Base-by-base conservation (phyloP, 2,888 invertebrate species). In the Cyaniris semiargus region DNA sequence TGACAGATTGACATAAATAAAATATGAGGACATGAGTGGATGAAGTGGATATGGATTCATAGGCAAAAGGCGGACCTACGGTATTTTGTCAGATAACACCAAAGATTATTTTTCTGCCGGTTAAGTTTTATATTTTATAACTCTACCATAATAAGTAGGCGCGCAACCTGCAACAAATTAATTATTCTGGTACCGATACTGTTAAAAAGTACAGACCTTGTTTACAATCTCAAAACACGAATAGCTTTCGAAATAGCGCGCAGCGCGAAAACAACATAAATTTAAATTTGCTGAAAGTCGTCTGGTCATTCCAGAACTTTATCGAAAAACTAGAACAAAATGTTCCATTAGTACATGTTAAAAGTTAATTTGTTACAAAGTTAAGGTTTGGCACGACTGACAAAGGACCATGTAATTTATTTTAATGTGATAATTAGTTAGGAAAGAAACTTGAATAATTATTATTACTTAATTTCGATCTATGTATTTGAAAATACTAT, bases 241-340 rank as follows among this genome's bases (percentile, higher is more conserved):
- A 27, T 66, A 31, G 27, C 18, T 15, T 31, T 18, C 1, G 27
- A 66, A n/a, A n/a, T n/a, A n/a, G n/a, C n/a, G n/a, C 27, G 18
- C 27, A 66, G 6, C 15, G 23, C 66, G 18, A 66, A 66, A 66
- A 31, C 66, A 66, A 66, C 66, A 66, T 66, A 31, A 66, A 66
- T 66, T 66, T 66, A 66, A 66, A 15, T 66, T 66, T 66, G 60
- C 60, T 66, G 27, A 31, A 18, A 66, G 66, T 66, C 66, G 66
- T 66, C 66, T 66, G 66, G 66, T 66, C 66, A 27, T 66, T 66
- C 3, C 4, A 27, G 15, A 66, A 27, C 15, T 66, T 66, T 66
- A 27, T 66, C 66, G 66, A 60, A 23, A 60, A 13, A 60, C 60
- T 60, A 23, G 60, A 66, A 66, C 27, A 27, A 66, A 66, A 31